Percentiles rank a stretch among this genome's conserved stretches.
phyloP scores from a whole-genome alignment of 2,888 invertebrate genomes.

The Parnassius orleans region DNA sequence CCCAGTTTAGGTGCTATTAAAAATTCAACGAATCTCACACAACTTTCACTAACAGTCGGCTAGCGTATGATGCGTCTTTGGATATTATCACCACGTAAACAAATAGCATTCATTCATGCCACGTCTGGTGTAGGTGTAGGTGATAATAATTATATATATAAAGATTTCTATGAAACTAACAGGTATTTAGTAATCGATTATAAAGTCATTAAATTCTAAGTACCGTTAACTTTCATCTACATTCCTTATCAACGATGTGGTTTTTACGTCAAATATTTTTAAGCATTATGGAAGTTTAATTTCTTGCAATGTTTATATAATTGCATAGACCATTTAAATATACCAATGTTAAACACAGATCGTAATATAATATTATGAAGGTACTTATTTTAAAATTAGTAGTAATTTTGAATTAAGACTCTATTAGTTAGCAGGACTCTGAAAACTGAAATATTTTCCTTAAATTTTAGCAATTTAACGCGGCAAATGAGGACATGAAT shows the following conservation, averaged over 20 bases:
- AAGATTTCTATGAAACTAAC: neutral
- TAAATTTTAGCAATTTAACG: constrained; percentile 11
- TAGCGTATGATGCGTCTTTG: constrained; percentile 33
- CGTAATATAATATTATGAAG: neutral
- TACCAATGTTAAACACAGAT: neutral
- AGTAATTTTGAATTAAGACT: neutral
- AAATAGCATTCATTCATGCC: constrained; percentile 25
- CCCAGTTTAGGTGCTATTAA: constrained; percentile 74
- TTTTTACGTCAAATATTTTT: constrained; percentile 10
- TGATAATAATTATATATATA: constrained; percentile 5
- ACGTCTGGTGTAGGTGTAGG: constrained; percentile 10
- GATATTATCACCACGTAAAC: constrained; percentile 21
- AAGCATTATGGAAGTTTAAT: neutral
- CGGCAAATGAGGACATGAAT: constrained; percentile 31
- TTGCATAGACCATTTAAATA: constrained; percentile 5
- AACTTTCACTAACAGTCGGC: constrained; percentile 71
- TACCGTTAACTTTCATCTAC: neutral
- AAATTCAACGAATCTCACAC: constrained; percentile 74
- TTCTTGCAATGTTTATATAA: constrained; percentile 8
- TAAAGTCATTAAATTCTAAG: constrained; percentile 4
- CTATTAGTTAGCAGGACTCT: constrained; percentile 14
- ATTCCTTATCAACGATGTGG: constrained; percentile 6
- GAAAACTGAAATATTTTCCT: constrained; percentile 10
- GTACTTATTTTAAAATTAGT: neutral
- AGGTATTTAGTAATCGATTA: constrained; percentile 2